These are phyloP conservation scores for Microvelia longipes DNA, from an alignment of 1,140 invertebrate species.

Conservation along the genomic window DNA sequence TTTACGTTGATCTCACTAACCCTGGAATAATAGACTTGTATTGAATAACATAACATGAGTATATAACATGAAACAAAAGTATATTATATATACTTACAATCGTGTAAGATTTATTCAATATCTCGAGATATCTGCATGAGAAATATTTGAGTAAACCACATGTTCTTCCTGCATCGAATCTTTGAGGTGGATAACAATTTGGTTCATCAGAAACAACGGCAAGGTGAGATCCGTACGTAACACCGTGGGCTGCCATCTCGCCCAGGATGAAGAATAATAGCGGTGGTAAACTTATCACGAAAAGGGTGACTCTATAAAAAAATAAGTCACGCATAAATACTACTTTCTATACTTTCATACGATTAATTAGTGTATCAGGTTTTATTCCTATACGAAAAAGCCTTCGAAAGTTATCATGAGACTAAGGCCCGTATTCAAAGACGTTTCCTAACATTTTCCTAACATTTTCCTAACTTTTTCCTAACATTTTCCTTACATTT, in stretches of 20 bases:
- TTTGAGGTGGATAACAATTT: slow-evolving; percentile 5
- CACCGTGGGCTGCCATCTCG: slow-evolving; percentile 30
- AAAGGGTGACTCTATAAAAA: slow-evolving; percentile 31
- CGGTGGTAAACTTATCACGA: slow-evolving; percentile 41
- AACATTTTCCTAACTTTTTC: no score
- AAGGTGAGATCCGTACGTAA: not conserved
- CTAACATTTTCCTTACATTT: no score
- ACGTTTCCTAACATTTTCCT: no score
- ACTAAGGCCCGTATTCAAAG: no score
- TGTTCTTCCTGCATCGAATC: not conserved
- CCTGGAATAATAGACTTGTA: no score
- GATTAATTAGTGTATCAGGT: not conserved
- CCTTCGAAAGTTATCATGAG: no score
- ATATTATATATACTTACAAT: no score
- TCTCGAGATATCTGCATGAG: slow-evolving; percentile 10
- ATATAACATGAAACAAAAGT: no score
- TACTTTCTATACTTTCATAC: not conserved
- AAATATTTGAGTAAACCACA: slow-evolving; percentile 1
- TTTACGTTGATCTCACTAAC: no score
- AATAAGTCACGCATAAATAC: not conserved
- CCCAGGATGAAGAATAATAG: slow-evolving; percentile 43
- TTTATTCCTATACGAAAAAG: no score
- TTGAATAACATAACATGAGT: no score
- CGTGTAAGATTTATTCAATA: not conserved
- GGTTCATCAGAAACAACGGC: slow-evolving; percentile 10